Evolutionary conservation across 2,113 vertebrate species (phyloP).

Genomic region (Tupaia tana): DNA sequence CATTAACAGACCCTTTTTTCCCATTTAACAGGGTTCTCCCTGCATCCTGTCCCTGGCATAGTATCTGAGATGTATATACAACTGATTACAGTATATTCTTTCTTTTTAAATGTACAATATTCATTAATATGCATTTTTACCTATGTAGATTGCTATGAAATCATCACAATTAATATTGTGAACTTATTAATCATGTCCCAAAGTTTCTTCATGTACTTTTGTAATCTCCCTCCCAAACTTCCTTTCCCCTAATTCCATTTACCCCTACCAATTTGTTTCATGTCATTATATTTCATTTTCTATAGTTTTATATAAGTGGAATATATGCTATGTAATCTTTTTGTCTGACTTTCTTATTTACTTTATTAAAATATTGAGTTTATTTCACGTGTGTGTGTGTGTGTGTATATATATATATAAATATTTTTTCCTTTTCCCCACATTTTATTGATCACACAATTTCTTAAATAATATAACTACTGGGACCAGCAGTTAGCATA

Average conservation of each 20-base stretch:
- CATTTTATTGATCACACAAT: no score
- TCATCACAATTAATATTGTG: accelerated
- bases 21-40: no score
- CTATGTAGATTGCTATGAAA: not conserved
- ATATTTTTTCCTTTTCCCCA: no score
- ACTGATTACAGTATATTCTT: no score
- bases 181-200: not conserved
- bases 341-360: not conserved
- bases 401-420: no score
- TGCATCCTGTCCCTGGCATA: no score
- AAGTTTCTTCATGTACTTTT: not conserved
- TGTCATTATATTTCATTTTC: slow-evolving; percentile 15
- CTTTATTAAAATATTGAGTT: no score
- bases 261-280: not conserved
- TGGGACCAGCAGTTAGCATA: no score
- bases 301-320: not conserved
- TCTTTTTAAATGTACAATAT: not conserved
- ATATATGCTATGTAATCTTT: not conserved
- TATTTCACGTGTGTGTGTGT: no score
- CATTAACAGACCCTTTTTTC: no score
- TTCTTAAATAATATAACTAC: no score
- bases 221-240: not conserved
- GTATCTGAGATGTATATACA: no score
- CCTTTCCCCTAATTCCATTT: not conserved
- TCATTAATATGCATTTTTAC: not conserved